These are phyloP conservation scores for Anseranas semipalmata DNA, from an alignment of 2,113 vertebrate genomes.

Conservation along the genomic window DNA sequence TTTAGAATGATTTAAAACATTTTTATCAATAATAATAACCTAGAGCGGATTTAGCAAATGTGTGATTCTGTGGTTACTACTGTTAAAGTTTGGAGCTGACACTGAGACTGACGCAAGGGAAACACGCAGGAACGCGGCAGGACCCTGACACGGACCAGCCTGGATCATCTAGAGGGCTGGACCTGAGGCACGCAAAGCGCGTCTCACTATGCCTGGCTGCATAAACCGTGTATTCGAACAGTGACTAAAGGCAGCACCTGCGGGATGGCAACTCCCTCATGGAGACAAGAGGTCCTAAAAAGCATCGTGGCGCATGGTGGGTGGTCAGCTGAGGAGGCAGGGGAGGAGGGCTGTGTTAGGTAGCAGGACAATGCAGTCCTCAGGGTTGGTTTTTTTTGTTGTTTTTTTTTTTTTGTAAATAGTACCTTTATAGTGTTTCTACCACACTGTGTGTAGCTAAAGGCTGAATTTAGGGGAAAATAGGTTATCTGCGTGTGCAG, in stretches of 20 bases:
- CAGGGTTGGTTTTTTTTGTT: no score
- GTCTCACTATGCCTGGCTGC: fast-evolving
- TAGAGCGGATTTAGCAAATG: background rate
- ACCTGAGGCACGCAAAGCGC: fast-evolving
- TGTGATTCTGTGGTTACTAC: background rate
- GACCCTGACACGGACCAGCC: background rate
- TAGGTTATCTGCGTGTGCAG: no score
- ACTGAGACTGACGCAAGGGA: background rate
- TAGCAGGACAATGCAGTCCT: no score
- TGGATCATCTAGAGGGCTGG: background rate
- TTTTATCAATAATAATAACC: background rate
- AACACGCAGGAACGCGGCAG: background rate
- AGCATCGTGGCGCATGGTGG: no score
- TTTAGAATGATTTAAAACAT: background rate
- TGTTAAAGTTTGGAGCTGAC: fast-evolving
- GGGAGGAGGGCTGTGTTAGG: no score
- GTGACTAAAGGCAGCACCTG: fast-evolving
- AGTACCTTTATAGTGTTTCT: no score
- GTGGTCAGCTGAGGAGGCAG: no score
- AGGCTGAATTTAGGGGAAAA: no score
- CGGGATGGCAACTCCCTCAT: fast-evolving
- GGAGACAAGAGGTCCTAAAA: no score
- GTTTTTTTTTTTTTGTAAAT: no score
- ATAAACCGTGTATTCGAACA: fast-evolving
- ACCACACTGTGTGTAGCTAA: no score